A percentile compares a stretch with the other conserved stretches of the same genome.
Conservation (phyloP, 30 jellyfish, hydroid and myxozoan species). For the Aurelia sp. region DNA sequence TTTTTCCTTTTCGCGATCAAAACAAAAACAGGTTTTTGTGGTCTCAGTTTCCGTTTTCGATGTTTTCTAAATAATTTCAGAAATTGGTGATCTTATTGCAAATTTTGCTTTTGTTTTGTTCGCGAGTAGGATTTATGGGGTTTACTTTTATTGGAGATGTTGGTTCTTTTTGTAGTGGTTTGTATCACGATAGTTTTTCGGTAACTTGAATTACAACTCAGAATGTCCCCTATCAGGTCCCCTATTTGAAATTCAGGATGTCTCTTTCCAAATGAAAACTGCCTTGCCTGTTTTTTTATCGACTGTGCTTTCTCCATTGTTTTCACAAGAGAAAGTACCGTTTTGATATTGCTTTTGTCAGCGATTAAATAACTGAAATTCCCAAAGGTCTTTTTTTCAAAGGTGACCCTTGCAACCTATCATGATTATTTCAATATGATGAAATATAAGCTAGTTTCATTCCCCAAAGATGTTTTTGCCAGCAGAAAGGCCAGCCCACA, state of each 20-base stretch:
- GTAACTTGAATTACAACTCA: conserved; percentile 11
- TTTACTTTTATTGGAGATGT: neutral
- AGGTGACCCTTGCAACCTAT: conserved; percentile 37
- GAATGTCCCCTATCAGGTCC: neutral
- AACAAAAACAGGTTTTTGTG: too few relatives aligned
- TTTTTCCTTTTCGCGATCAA: conserved; percentile 62
- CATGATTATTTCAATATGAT: neutral
- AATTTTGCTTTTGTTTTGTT: neutral
- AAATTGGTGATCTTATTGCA: conserved; percentile 27
- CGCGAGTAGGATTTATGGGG: conserved; percentile 28
- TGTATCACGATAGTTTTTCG: neutral
- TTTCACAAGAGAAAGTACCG: neutral
- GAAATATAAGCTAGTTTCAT: too few relatives aligned
- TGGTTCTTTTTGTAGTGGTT: conserved; percentile 4
- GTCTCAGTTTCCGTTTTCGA: too few relatives aligned
- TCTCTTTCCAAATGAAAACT: neutral
- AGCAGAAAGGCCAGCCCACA: too few relatives aligned
- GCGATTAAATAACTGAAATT: too few relatives aligned
- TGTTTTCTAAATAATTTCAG: conserved; percentile 13
- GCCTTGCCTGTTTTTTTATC: conserved; percentile 16
- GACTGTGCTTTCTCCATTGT: neutral
- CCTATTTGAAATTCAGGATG: too few relatives aligned
- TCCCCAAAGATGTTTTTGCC: too few relatives aligned
- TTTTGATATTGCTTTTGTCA: neutral
- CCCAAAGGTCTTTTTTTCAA: conserved; percentile 5